Base-by-base conservation (phyloP, 2,113 vertebrate species). In the Mola mola region DNA sequence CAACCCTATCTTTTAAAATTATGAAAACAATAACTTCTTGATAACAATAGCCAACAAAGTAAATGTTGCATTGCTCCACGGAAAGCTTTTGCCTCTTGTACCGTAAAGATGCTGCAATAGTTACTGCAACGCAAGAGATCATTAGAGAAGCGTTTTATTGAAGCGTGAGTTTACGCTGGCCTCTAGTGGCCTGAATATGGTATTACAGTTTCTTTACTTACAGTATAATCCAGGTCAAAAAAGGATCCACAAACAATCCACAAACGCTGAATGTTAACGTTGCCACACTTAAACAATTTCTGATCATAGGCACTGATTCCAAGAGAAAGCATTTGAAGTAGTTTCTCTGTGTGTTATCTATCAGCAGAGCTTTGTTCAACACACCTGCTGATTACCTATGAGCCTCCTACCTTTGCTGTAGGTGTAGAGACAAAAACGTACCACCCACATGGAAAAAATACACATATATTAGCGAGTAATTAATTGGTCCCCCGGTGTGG, bases 101-200 rank as follows among this genome's bases (percentile, higher is more conserved):
- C 11, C 17, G 12, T 28, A 3, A 41, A 42, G 31, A 26, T 43
- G 44, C 42, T 61, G 28, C 33, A 28, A 1, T 11, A 63, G 0
- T 36, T 3, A n/a, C 22, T 34, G 20, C 38, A 25, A 16, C 4
- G 25, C 17, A 15, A 52, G 20, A 66, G 16, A 21, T 8, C 19
- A 36, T 31, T 15, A 5, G 17, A 25, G 6, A 16, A 17, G 4
- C 0, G 2, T 5, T 42, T n/a, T 24, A 29, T 29, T 53, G 20
- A 64, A 59, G 5, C n/a, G 13, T 72, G 76, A 57, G 73, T 3
- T 36, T 46, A 67, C 61, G 29, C 0, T 51, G 79, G 37, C 71
- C 33, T 84, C 87, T 84, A 74, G 75, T 84, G 88, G 84, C 1
- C 12, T 1, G 19, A 17, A 21, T 0, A 0, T 26, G 9, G 12